Base-by-base conservation (phyloP, 2,888 invertebrate genomes). In the Caenorhabditis wallacei region DNA sequence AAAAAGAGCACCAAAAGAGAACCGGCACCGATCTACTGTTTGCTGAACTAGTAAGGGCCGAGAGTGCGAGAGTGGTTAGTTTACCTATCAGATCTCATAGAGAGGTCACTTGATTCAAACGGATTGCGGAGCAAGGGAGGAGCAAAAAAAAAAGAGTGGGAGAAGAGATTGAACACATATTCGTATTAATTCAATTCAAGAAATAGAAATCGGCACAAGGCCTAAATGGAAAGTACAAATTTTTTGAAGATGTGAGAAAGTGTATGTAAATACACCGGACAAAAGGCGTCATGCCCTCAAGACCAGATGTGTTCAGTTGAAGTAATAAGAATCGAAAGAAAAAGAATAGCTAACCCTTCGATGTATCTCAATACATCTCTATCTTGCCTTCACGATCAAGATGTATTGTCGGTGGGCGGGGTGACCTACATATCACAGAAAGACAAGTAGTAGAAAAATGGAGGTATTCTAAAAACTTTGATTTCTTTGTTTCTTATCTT, bases 31-130 rank as follows among this genome's bases (percentile, higher is more conserved):
- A 37, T 30, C 37, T n/a, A 46, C 56, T 69, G 54, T 69, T 57
- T 56, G 56, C 43, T 40, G 53, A 56, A 69, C 53, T 56, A 54
- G 57, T 59, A 71, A 22, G 37, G 54, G 63, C 13, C 53, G 72
- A 54, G 72, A 35, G 51, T 13, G 63, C 2, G 46, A 18, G 46
- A 48, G 46, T 30, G 46, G 56, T 37, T 26, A 48, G 74, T 75
- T 75, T 75, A 48, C 74, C 66, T 53, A 75, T 75, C 64, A 54
- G 74, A 64, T 75, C 53, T 63, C 61, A 54, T 53, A 37, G 7
- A 16, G 22, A 43, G 72, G 63, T 72, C 63, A 72, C 26, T 72
- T 63, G 72, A 72, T 63, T 61, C 30, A 30, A 57, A 54, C 64
- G 30, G 46, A 61, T 61, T 37, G 59, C 20, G 40, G 53, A 53